Percentiles rank a stretch among this genome's conserved stretches.
Evolutionary conservation across 2,113 vertebrate genomes (phyloP).

Genomic region (Ahaetulla prasina): DNA sequence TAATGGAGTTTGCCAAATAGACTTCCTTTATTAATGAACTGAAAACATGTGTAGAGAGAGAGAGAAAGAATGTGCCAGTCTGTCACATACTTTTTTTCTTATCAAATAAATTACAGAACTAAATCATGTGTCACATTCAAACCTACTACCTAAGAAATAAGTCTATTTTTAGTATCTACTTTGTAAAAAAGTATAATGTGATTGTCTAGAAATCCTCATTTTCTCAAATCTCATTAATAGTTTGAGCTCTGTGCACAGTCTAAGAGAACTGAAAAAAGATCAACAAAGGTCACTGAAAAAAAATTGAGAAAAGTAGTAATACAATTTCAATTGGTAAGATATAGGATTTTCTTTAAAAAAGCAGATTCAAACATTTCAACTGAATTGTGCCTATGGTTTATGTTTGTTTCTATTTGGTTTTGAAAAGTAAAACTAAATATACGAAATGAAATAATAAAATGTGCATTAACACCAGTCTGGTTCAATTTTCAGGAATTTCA

Average conservation of each 20-base stretch:
- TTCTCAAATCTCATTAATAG: background rate
- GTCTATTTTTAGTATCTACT: slow-evolving; percentile 8
- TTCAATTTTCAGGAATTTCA: background rate
- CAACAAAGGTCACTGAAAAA: background rate
- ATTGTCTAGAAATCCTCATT: slow-evolving; percentile 35
- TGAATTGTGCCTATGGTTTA: background rate
- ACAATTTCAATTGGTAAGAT: background rate
- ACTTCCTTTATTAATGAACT: background rate
- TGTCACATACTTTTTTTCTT: background rate
- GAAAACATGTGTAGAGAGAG: background rate
- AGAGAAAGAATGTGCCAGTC: background rate
- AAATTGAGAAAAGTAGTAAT: background rate
- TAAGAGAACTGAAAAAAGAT: background rate
- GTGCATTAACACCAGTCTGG: background rate
- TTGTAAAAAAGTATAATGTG: slow-evolving; percentile 6
- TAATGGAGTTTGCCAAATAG: slow-evolving; percentile 8
- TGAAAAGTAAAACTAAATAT: background rate
- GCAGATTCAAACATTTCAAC: background rate
- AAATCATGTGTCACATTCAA: background rate
- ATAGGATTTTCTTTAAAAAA: background rate
- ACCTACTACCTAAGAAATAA: slow-evolving; percentile 1
- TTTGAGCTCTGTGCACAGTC: background rate
- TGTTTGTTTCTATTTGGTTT: background rate
- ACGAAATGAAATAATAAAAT: background rate
- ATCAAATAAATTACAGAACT: slow-evolving; percentile 17